Conservation (phyloP, 1,140 invertebrate genomes). For the Drosophila nebulosa region DNA sequence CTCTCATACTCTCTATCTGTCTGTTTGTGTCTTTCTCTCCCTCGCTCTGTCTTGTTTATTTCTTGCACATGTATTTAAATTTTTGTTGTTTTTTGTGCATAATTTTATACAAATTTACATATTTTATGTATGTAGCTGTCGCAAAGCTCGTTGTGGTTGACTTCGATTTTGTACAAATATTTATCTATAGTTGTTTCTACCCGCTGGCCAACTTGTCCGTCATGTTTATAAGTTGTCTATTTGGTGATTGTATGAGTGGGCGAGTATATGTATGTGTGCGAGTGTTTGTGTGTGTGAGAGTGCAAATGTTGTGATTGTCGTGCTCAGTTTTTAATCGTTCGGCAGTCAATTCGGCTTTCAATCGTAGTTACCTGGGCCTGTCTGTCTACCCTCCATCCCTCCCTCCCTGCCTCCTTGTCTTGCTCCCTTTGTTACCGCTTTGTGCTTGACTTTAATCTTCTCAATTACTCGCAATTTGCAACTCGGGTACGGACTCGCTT, state of each 20-base stretch:
- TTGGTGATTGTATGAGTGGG: conserved; percentile 39
- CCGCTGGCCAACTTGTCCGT: conserved; percentile 53
- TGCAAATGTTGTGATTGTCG: conserved; percentile 57
- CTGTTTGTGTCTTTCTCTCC: conserved; percentile 6
- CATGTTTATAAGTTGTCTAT: conserved; percentile 58
- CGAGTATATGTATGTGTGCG: conserved; percentile 8
- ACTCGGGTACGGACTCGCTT: conserved; percentile 56
- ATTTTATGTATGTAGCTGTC: conserved; percentile 39
- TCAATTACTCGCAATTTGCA: conserved; percentile 80
- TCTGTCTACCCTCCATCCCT: conserved; percentile 4
- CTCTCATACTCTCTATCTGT: conserved; percentile 1
- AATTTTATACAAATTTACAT: conserved; percentile 74
- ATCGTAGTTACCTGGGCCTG: conserved; percentile 51
- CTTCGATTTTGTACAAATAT: conserved; percentile 41
- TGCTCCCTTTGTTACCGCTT: conserved; percentile 28
- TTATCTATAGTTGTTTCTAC: conserved; percentile 17
- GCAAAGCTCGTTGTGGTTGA: conserved; percentile 23
- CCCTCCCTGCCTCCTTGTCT: conserved; percentile 1
- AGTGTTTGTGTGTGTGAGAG: not conserved
- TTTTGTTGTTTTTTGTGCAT: conserved; percentile 56
- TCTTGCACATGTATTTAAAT: conserved; percentile 41
- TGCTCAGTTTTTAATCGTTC: conserved; percentile 67
- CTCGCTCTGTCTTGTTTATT: conserved; percentile 5
- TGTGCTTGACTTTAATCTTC: conserved; percentile 79
- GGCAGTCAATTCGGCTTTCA: conserved; percentile 61